Evolutionary conservation across 2,888 invertebrate species (phyloP), one percentile per base, ranked within the genome.

Genomic region (Drosophila infuscata): DNA sequence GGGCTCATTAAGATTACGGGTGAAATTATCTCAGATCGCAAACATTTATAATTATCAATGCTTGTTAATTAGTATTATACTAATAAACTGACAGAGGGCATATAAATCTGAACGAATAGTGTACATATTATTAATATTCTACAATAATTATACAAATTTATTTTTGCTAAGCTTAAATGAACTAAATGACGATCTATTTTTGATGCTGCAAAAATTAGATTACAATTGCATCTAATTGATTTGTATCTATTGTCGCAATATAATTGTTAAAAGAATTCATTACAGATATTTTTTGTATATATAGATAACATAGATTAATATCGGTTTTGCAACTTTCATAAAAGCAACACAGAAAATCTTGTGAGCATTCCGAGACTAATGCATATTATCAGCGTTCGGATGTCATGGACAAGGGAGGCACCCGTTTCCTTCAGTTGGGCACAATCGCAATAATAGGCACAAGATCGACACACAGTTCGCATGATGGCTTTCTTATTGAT

Each of bases 371-470:
- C 9, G 15, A 57, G 5, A 17, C 9, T 2, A 7, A 32, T 8
- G 32, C 41, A 43, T 17, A 57, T 15, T 32, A 11, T 25, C 4
- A 43, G 15, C 20, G 41, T 15, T 15, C 15, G 41, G 15, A 29
- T n/a, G 15, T 30, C 12, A 0, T 8, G 11, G 29, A 15, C 15
- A 5, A 29, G 4, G 2, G 29, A 9, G n/a, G 29, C 7, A 29
- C 3, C 48, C 7, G 2, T 8, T 8, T 12, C 15, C 25, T 17
- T 33, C 1, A 7, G 0, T 0, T 35, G 12, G 2, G 17, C 8
- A 49, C 59, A 59, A 8, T 7, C 1, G 15, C 59, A 59, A 29
- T 49, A 12, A 8, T 33, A 6, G 15, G 59, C 48, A 30, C 59
- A 59, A 1, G 59, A 35, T n/a, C 29, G 35, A 35, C 59, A 59